Conservation (phyloP, 2,113 vertebrate genomes). For the Oreochromis aureus region DNA sequence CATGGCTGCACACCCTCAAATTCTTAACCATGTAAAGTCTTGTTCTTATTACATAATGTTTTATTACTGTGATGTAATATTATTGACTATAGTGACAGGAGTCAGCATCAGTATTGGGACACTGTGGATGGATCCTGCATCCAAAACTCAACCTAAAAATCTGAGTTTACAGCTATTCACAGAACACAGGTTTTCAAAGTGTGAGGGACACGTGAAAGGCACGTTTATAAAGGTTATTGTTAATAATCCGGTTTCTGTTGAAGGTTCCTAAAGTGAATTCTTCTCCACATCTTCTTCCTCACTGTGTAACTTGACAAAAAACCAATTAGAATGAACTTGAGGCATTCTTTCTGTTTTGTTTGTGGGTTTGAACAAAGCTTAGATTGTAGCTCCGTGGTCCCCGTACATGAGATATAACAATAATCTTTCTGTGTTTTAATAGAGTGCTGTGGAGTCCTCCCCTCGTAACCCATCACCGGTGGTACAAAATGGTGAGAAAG, state of each 20-base stretch:
- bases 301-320: not conserved
- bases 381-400: not conserved
- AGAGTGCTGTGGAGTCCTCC: conserved; percentile 87
- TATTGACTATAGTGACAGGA: not conserved
- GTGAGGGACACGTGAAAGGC: not conserved
- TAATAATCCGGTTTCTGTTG: not conserved
- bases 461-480: conserved; percentile 90
- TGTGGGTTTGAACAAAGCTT: not conserved
- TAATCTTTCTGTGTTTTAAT: not conserved
- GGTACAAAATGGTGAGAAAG: conserved; percentile 91
- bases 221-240: not conserved
- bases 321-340: not conserved
- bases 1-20: too few relatives aligned
- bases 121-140: not conserved
- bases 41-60: not conserved
- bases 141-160: not conserved
- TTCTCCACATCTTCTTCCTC: not conserved
- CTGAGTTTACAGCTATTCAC: not conserved
- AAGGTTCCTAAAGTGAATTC: not conserved
- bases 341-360: not conserved
- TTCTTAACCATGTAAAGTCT: not conserved
- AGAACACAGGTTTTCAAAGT: not conserved
- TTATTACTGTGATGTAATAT: not conserved
- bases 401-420: not conserved
- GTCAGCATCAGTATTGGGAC: not conserved